Conservation (phyloP, 2,888 invertebrate species). For the Pseudococcus viburni region DNA sequence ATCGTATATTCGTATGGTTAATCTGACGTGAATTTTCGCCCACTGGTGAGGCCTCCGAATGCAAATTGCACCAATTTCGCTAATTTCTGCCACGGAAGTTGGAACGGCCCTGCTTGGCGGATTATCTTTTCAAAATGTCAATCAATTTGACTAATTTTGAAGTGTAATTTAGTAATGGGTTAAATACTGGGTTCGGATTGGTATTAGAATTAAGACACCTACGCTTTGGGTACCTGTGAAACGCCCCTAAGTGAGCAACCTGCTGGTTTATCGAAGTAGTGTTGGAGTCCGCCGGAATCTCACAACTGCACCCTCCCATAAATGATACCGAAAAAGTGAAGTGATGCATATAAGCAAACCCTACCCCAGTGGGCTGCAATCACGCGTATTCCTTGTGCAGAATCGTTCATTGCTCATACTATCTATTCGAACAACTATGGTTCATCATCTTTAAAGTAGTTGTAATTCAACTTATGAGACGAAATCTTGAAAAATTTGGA, state of each 20-base stretch:
- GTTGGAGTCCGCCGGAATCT: no score
- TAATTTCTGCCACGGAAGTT: neutral
- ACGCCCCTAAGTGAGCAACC: conserved; percentile 14
- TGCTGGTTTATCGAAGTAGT: neutral
- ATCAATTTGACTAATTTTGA: neutral
- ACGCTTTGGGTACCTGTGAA: neutral
- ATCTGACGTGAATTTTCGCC: conserved; percentile 9
- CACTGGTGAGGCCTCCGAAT: neutral
- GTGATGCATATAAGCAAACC: no score
- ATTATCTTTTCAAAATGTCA: neutral
- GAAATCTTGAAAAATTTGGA: no score
- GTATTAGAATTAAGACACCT: conserved; percentile 16
- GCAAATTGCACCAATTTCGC: neutral
- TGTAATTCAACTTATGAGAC: no score
- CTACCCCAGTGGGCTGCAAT: no score
- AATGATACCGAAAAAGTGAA: no score
- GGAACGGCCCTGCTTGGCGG: neutral
- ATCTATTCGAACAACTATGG: no score
- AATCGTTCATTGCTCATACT: no score
- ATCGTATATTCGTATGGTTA: neutral
- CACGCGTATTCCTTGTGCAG: no score
- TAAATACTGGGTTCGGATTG: neutral
- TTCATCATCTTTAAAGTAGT: no score
- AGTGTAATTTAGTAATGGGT: conserved; percentile 1
- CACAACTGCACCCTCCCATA: no score